Conservation (phyloP, 2,888 invertebrate species). For the Leptopterna dolabrata region DNA sequence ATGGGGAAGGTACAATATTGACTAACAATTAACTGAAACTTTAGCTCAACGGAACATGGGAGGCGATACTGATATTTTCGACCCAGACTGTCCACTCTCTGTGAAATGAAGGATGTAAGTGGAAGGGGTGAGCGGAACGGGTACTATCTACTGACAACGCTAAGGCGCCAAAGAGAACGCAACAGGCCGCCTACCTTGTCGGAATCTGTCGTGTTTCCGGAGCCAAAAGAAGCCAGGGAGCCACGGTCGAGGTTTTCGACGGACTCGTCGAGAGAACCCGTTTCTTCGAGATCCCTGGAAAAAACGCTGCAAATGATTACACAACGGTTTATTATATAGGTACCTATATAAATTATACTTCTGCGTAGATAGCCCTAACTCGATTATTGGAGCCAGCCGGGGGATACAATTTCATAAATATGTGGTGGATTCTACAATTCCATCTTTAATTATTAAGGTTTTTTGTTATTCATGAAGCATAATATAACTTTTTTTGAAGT, state of each 20-base stretch:
- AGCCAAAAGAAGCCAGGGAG: constrained; percentile 90
- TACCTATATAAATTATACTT: not conserved
- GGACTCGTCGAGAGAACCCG: constrained; percentile 83
- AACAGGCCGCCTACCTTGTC: constrained; percentile 80
- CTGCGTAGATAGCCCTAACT: too few relatives aligned
- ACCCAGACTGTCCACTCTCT: constrained; percentile 12
- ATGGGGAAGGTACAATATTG: not conserved
- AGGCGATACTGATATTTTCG: not conserved
- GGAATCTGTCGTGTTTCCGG: constrained; percentile 93
- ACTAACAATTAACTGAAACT: not conserved
- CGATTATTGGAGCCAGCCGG: too few relatives aligned
- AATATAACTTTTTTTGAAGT: too few relatives aligned
- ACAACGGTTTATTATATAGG: too few relatives aligned
- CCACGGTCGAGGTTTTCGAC: constrained; percentile 89
- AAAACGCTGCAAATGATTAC: constrained; percentile 5
- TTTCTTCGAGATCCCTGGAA: constrained; percentile 88
- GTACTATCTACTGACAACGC: constrained; percentile 55
- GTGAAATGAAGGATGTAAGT: not conserved
- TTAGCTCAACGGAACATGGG: not conserved
- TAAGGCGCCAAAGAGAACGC: constrained; percentile 54
- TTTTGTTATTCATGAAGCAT: too few relatives aligned
- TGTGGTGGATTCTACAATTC: too few relatives aligned
- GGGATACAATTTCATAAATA: too few relatives aligned
- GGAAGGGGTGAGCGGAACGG: not conserved
- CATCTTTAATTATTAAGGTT: too few relatives aligned